Conservation (phyloP, 2,113 vertebrate genomes). For the Oryzias curvinotus region DNA sequence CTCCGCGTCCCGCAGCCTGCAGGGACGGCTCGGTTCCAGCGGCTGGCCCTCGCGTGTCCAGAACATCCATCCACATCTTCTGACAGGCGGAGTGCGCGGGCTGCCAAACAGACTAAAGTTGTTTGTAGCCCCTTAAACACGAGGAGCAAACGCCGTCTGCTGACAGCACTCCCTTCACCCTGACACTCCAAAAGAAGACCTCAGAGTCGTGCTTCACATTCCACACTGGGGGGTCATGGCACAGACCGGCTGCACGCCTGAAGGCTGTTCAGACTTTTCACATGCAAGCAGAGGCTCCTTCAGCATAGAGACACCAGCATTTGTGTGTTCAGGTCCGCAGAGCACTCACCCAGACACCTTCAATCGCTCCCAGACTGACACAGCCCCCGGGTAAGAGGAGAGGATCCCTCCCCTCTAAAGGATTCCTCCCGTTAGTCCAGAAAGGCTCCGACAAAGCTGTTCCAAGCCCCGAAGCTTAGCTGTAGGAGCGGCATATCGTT, state of each 20-base stretch:
- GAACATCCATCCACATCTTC: neutral
- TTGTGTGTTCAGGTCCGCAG: conserved; percentile 5
- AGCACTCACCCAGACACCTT: conserved; percentile 55
- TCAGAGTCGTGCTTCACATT: conserved; percentile 60
- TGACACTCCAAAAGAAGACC: conserved; percentile 61
- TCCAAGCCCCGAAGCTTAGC: conserved; percentile 21
- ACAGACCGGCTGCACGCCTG: conserved; percentile 26
- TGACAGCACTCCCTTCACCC: conserved; percentile 35
- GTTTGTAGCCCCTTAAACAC: conserved; percentile 9
- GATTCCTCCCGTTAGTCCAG: conserved; percentile 39
- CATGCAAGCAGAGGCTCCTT: conserved; percentile 22
- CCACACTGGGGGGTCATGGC: conserved; percentile 45
- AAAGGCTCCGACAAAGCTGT: conserved; percentile 11
- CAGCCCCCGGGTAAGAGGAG: conserved; percentile 33
- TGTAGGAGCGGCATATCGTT: conserved; percentile 52
- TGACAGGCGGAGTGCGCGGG: conserved; percentile 1
- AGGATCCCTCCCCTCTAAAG: conserved; percentile 24
- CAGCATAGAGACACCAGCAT: neutral
- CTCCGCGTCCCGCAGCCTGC: conserved; percentile 1
- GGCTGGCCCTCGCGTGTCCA: conserved; percentile 3
- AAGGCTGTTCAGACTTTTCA: conserved; percentile 33
- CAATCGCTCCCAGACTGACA: conserved; percentile 34
- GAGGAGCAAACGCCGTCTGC: conserved; percentile 33
- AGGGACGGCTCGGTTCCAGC: conserved; percentile 11
- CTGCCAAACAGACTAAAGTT: conserved; percentile 52